phyloP scores from a whole-genome alignment of 1,140 invertebrate species.

The Drosophila equinoxialis region DNA sequence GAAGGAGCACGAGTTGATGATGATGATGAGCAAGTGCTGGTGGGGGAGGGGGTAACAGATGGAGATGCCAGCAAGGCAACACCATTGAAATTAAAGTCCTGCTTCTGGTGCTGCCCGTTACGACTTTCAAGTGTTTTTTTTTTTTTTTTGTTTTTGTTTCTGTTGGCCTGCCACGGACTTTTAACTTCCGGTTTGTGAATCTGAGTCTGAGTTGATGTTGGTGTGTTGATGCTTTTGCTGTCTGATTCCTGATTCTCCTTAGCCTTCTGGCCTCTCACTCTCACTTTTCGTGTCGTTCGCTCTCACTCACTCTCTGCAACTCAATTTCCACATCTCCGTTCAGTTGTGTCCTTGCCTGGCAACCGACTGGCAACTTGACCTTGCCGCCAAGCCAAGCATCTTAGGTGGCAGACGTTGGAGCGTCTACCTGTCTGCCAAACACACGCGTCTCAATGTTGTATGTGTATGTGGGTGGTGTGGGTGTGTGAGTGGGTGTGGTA shows the following conservation, averaged over 20 bases:
- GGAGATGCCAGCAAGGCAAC: constrained; percentile 9
- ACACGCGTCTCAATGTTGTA: constrained; percentile 31
- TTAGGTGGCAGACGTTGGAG: constrained; percentile 33
- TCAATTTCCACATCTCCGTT: neutral
- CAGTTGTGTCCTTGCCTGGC: constrained; percentile 44
- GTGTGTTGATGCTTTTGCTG: constrained; percentile 3
- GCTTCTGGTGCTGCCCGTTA: constrained; percentile 34
- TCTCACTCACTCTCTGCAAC: neutral
- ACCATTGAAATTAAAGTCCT: constrained; percentile 59
- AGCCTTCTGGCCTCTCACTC: neutral
- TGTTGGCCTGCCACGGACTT: constrained; percentile 53
- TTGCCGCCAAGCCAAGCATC: constrained; percentile 49
- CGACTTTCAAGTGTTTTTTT: constrained; percentile 62
- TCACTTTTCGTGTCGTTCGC: neutral
- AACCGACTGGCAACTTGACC: constrained; percentile 61
- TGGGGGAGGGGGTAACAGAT: neutral
- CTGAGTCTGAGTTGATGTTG: constrained; percentile 6
- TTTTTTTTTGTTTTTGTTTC: constrained; percentile 27
- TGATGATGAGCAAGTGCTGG: neutral
- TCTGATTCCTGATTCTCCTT: neutral
- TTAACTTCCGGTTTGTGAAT: constrained; percentile 66
- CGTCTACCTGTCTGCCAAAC: constrained; percentile 41
- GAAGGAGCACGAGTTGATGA: neutral
- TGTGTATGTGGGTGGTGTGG: constrained; percentile 18
- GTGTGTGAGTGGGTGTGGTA: constrained; percentile 13